These are phyloP conservation scores for Stratiolaelaps scimitus DNA, from an alignment of 1,140 invertebrate genomes.

Conservation along the genomic window DNA sequence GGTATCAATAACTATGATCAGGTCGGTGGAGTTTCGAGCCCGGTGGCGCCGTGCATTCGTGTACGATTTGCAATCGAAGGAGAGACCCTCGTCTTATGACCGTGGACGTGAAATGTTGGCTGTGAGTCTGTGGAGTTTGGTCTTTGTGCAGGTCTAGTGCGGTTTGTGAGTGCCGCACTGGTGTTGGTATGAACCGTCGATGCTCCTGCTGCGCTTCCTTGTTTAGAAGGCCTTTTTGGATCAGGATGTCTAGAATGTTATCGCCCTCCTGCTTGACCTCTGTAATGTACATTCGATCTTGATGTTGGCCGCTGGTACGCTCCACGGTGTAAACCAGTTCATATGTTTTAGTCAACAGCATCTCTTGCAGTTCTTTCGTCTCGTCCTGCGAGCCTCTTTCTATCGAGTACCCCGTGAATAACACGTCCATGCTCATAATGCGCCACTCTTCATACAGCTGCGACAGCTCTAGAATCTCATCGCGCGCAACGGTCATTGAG, in stretches of 20 bases:
- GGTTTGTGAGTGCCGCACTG: too few relatives aligned
- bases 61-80: too few relatives aligned
- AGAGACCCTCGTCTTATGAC: too few relatives aligned
- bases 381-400: background rate
- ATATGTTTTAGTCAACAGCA: background rate
- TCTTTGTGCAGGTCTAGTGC: too few relatives aligned
- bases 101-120: too few relatives aligned
- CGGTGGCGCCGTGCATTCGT: too few relatives aligned
- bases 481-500: background rate
- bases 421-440: background rate
- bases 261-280: background rate
- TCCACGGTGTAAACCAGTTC: background rate
- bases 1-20: too few relatives aligned
- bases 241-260: background rate
- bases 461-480: background rate
- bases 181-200: too few relatives aligned
- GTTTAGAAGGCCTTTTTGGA: slow-evolving; percentile 11
- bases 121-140: too few relatives aligned
- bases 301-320: background rate
- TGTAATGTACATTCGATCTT: background rate
- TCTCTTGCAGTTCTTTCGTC: background rate
- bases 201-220: background rate
- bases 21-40: too few relatives aligned
- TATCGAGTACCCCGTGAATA: background rate
- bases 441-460: slow-evolving; percentile 24